Conservation (phyloP, 2,888 invertebrate species). For the Cryptosula pallasiana region DNA sequence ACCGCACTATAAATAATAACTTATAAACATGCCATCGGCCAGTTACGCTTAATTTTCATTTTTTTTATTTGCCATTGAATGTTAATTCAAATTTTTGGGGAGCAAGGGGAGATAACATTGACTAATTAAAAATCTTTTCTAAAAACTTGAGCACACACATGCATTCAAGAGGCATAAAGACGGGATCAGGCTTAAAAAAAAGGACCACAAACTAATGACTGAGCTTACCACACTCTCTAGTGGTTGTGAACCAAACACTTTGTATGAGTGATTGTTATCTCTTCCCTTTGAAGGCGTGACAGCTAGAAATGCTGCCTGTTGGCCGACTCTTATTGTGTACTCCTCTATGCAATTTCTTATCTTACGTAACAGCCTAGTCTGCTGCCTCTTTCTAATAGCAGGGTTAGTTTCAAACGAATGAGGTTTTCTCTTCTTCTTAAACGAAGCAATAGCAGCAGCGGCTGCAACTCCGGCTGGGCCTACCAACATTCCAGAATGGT, state of each 20-base stretch:
- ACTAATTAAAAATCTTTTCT: no score
- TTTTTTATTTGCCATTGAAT: no score
- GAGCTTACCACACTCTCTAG: slow-evolving; percentile 82
- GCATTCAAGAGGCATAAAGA: no score
- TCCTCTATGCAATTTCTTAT: slow-evolving; percentile 64
- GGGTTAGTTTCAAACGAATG: slow-evolving; percentile 97
- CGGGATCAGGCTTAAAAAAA: no score
- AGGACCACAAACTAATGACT: no score
- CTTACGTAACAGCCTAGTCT: slow-evolving; percentile 73
- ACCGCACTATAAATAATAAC: no score
- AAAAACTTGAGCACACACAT: no score
- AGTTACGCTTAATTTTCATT: no score
- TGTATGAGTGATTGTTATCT: slow-evolving; percentile 75
- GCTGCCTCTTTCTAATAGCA: slow-evolving; percentile 88
- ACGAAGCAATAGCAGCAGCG: slow-evolving; percentile 90
- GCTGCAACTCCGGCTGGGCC: slow-evolving; percentile 93
- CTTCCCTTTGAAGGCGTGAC: slow-evolving; percentile 88
- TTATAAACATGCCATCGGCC: no score
- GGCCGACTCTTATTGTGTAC: slow-evolving; percentile 92
- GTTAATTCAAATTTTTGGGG: no score
- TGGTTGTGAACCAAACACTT: slow-evolving; percentile 92
- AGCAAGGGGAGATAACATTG: no score
- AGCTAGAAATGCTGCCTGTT: slow-evolving; percentile 91
- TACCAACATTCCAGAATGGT: slow-evolving; percentile 40
- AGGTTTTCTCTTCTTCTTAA: slow-evolving; percentile 84